Conservation (phyloP, 2,113 vertebrate species). For the Arothron firmamentum region DNA sequence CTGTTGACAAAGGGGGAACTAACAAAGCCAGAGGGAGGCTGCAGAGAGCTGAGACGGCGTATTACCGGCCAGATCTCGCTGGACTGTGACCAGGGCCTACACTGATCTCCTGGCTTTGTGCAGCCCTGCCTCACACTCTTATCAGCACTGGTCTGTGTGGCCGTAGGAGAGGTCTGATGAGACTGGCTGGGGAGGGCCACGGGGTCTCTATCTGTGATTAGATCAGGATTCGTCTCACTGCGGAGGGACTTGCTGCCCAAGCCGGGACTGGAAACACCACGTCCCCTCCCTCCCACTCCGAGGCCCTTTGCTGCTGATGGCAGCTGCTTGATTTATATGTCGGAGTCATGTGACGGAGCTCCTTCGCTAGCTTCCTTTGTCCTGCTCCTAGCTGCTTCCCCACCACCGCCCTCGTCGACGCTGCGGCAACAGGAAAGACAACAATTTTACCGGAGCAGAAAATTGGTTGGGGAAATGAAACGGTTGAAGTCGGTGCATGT, state of each 20-base stretch:
- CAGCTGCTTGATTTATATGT: slow-evolving; percentile 63
- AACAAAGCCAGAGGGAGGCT: slow-evolving; percentile 50
- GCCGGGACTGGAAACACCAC: slow-evolving; percentile 38
- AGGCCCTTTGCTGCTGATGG: slow-evolving; percentile 43
- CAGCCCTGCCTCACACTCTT: slow-evolving; percentile 44
- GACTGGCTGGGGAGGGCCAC: slow-evolving; percentile 24
- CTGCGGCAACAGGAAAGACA: slow-evolving; percentile 59
- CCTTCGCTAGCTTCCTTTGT: slow-evolving; percentile 42
- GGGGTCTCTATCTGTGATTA: slow-evolving; percentile 63
- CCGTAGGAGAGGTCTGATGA: slow-evolving; percentile 58
- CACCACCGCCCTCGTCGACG: slow-evolving; percentile 38
- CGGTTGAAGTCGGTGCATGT: slow-evolving; percentile 50
- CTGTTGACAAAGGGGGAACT: slow-evolving; percentile 45
- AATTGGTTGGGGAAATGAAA: slow-evolving; percentile 56
- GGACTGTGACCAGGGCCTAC: slow-evolving; percentile 44
- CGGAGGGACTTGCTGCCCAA: slow-evolving; percentile 33
- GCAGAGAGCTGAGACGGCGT: slow-evolving; percentile 42
- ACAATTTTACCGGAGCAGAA: slow-evolving; percentile 64
- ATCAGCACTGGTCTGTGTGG: slow-evolving; percentile 58
- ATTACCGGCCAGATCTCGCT: slow-evolving; percentile 53
- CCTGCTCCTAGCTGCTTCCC: slow-evolving; percentile 9
- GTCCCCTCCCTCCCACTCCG: slow-evolving; percentile 30
- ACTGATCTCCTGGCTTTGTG: slow-evolving; percentile 61
- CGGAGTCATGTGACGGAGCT: slow-evolving; percentile 50
- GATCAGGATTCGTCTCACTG: slow-evolving; percentile 59